Evolutionary conservation across 2,113 vertebrate genomes (phyloP), one percentile per base, ranked within the genome.

Genomic region (Rafetus swinhoei): DNA sequence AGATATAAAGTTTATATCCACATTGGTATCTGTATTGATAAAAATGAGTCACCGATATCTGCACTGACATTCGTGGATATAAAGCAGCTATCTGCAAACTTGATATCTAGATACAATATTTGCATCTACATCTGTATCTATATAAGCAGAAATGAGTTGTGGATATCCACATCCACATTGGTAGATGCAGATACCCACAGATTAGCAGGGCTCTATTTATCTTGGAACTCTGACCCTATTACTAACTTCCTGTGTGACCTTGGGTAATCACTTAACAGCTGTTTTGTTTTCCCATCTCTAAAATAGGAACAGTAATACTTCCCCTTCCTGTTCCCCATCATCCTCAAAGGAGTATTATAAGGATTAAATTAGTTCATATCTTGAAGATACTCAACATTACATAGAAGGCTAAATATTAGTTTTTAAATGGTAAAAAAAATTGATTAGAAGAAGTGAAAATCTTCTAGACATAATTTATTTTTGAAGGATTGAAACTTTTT

Each of bases 401-500:
- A 81, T 57, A n/a, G 5, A 85, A 74, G 2, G 2, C 56, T 90
- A 82, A 85, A 39, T 50, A 6, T 15, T 89, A 13, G 15, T 86
- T 14, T 87, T 85, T 35, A 45, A 77, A 53, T 89, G 5, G 35
- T 22, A 18, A 3, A 0, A 53, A n/a, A 1, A 32, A 32, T 79
- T 7, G 52, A 84, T 59, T 87, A 83, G 39, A 81, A 81, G 85
- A 81, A 81, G 85, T 57, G 27, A 81, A 18, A 60, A 50, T 65
- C 25, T 32, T 45, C 35, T 14, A 53, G 59, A 39, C 4, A 72
- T 45, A 45, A 45, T 45, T 76, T 57, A 0, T 82, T 84, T 25
- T 16, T 4, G 62, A 89, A 86, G 50, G 32, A 59, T n/a, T 0
- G 0, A 0, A 45, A 19, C 65, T 90, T 85, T 81, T 53, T 90